phyloP scores from a whole-genome alignment of 23 tunicate genomes.

The Botrylloides violaceus region DNA sequence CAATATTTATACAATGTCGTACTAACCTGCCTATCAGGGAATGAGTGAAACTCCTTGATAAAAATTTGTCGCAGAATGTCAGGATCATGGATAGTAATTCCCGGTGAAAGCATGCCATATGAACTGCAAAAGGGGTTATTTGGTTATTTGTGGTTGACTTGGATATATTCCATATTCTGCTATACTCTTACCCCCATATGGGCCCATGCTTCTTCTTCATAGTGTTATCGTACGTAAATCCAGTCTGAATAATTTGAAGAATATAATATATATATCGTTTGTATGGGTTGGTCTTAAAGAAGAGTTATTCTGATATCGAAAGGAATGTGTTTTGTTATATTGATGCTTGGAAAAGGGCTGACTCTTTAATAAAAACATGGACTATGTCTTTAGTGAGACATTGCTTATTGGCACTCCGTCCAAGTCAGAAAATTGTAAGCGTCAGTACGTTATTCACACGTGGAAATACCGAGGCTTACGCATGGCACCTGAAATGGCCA shows the following conservation, averaged over 20 bases:
- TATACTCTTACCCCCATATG: neutral
- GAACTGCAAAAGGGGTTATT: conserved; percentile 19
- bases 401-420: too few relatives aligned
- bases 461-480: too few relatives aligned
- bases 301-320: neutral
- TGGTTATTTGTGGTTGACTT: neutral
- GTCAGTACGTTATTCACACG: too few relatives aligned
- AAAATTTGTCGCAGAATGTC: conserved; percentile 54
- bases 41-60: conserved; percentile 55
- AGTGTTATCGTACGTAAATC: neutral
- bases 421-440: too few relatives aligned
- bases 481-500: too few relatives aligned
- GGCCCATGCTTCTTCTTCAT: neutral
- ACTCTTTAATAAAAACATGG: too few relatives aligned
- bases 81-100: conserved; percentile 45
- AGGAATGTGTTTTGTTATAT: neutral
- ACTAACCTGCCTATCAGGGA: conserved; percentile 62
- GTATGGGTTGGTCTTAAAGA: neutral
- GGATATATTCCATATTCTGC: too few relatives aligned
- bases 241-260: neutral
- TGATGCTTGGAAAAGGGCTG: too few relatives aligned
- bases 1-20: too few relatives aligned
- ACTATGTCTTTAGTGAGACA: too few relatives aligned
- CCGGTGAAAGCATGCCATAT: conserved; percentile 31
- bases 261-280: neutral